phyloP scores from a whole-genome alignment of 2,888 invertebrate genomes.

The Liodrosophila aerea region DNA sequence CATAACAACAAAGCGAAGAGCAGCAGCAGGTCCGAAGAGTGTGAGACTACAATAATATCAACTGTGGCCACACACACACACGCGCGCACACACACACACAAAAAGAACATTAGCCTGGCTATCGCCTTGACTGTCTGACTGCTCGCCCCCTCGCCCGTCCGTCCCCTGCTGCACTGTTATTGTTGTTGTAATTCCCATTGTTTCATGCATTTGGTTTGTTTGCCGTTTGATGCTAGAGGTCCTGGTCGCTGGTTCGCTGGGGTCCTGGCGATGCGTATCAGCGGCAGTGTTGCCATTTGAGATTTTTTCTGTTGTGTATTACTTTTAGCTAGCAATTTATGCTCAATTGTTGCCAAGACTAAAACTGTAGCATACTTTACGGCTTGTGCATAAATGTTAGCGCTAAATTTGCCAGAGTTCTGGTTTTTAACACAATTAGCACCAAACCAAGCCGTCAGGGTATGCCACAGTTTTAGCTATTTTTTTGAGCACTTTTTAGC shows the following conservation, averaged over 20 bases:
- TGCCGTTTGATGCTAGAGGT: slow-evolving; percentile 8
- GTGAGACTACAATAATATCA: slow-evolving; percentile 34
- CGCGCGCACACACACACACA: slow-evolving; percentile 10
- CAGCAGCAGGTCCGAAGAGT: slow-evolving; percentile 6
- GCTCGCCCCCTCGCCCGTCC: neutral
- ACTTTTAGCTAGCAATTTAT: too few relatives aligned
- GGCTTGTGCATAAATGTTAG: too few relatives aligned
- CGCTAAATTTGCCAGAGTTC: too few relatives aligned
- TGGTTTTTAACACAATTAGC: too few relatives aligned
- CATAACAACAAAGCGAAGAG: slow-evolving; percentile 15
- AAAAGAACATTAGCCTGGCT: slow-evolving; percentile 57
- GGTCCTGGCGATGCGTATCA: slow-evolving; percentile 47
- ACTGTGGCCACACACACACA: slow-evolving; percentile 38
- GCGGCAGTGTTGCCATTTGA: too few relatives aligned
- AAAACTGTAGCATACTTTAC: too few relatives aligned
- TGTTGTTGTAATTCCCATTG: slow-evolving; percentile 38
- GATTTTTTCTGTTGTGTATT: too few relatives aligned
- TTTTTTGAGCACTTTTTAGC: too few relatives aligned
- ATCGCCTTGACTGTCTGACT: slow-evolving; percentile 40
- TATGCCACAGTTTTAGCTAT: too few relatives aligned
- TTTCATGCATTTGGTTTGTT: slow-evolving; percentile 41
- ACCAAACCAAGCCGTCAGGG: too few relatives aligned
- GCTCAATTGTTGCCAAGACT: too few relatives aligned
- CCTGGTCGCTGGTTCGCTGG: neutral
- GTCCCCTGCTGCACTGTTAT: neutral